Evolutionary conservation across 2,888 invertebrate genomes (phyloP).

Genomic region (Acronicta alni): DNA sequence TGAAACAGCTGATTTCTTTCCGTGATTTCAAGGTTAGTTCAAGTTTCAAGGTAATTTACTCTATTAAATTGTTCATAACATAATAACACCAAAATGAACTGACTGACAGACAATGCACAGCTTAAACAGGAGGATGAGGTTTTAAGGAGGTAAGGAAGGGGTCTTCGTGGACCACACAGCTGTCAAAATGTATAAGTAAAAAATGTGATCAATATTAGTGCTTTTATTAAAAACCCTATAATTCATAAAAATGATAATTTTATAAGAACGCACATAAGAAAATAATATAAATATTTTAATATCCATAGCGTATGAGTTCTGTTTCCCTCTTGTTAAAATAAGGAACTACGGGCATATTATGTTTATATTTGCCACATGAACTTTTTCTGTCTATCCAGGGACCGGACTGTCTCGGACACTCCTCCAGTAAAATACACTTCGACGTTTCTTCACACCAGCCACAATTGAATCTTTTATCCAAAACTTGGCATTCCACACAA

Average conservation of each 20-base stretch:
- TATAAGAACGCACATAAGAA: neutral
- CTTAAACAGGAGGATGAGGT: too few relatives aligned
- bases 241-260: neutral
- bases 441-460: constrained; percentile 60
- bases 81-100: too few relatives aligned
- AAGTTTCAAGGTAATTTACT: too few relatives aligned
- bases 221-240: neutral
- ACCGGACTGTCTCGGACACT: constrained; percentile 51
- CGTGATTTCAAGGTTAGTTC: too few relatives aligned
- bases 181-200: too few relatives aligned
- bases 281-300: too few relatives aligned
- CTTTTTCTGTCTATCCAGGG: constrained; percentile 32
- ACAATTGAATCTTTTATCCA: constrained; percentile 59
- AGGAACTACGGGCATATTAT: neutral
- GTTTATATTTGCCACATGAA: constrained; percentile 14
- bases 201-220: too few relatives aligned
- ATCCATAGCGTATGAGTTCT: neutral
- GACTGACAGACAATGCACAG: too few relatives aligned
- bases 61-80: too few relatives aligned
- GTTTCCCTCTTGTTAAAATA: neutral
- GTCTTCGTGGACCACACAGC: too few relatives aligned
- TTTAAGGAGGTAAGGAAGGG: too few relatives aligned
- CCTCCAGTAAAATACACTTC: constrained; percentile 55
- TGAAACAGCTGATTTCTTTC: too few relatives aligned
- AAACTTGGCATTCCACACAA: constrained; percentile 53